Evolutionary conservation across 2,888 invertebrate genomes (phyloP).

Genomic region (Autographa pulchrina): DNA sequence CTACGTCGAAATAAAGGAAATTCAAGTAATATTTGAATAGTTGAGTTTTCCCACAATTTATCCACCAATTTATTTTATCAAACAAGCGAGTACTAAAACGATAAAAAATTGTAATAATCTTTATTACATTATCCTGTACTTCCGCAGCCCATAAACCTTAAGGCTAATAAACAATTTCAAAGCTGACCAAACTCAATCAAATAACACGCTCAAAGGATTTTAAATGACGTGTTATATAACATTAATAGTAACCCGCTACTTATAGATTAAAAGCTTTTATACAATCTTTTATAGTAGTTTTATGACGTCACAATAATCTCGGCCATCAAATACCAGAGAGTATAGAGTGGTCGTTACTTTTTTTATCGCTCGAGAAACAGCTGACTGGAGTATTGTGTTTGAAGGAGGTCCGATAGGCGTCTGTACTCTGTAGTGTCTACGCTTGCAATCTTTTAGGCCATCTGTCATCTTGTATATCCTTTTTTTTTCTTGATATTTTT

Average conservation of each 20-base stretch:
- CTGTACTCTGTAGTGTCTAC: conserved; percentile 26
- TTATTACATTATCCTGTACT: conserved; percentile 6
- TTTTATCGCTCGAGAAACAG: conserved; percentile 53
- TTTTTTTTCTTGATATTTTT: neutral
- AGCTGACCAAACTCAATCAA: conserved; percentile 15
- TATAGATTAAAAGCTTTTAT: conserved; percentile 37
- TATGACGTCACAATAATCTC: conserved; percentile 50
- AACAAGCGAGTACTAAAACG: neutral
- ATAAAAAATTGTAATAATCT: neutral
- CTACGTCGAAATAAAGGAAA: neutral
- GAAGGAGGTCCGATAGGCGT: conserved; percentile 22
- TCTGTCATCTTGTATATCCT: neutral
- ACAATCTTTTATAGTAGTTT: conserved; percentile 41
- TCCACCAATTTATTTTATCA: too few species aligned
- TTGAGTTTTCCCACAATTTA: neutral
- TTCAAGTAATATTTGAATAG: neutral
- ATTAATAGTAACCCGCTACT: conserved; percentile 30
- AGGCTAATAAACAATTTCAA: conserved; percentile 17
- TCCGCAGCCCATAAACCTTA: neutral
- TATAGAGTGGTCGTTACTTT: conserved; percentile 54
- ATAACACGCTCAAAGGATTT: conserved; percentile 16
- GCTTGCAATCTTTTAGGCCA: conserved; percentile 23
- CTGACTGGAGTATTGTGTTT: conserved; percentile 45
- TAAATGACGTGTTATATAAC: conserved; percentile 22
- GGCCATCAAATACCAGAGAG: conserved; percentile 41